phyloP scores from a whole-genome alignment of 2,797 vertebrate genomes.

The Tapirus indicus region DNA sequence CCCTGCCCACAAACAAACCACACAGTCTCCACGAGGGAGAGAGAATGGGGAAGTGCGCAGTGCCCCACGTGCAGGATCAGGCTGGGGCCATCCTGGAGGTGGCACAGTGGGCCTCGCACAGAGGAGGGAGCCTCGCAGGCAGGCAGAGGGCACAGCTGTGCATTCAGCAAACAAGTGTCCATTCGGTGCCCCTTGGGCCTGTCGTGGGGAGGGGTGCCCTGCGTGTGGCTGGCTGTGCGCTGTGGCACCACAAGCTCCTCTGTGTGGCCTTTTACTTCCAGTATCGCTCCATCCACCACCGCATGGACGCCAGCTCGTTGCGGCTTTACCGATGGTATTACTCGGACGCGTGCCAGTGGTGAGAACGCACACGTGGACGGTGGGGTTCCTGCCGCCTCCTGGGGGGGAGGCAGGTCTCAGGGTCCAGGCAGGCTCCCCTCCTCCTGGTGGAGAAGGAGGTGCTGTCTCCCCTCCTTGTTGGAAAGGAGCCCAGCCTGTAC shows the following conservation, averaged over 20 bases:
- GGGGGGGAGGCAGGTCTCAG: background rate
- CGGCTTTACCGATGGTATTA: slow-evolving; percentile 95
- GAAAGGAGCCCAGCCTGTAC: background rate
- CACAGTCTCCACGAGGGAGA: background rate
- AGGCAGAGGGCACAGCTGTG: background rate
- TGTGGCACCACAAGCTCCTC: rapidly evolving
- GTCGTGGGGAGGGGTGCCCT: background rate
- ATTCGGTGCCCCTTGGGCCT: rapidly evolving
- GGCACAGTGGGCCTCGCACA: background rate
- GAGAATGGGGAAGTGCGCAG: background rate
- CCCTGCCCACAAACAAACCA: too few relatives aligned
- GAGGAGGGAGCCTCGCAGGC: rapidly evolving
- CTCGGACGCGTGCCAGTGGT: slow-evolving; percentile 94
- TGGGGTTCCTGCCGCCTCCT: rapidly evolving
- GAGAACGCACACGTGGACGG: slow-evolving; percentile 67
- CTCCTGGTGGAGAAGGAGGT: background rate
- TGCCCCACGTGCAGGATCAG: rapidly evolving
- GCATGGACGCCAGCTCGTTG: slow-evolving; percentile 93
- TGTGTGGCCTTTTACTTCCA: slow-evolving; percentile 63
- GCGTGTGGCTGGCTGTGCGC: background rate
- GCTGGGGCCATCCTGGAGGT: too few relatives aligned
- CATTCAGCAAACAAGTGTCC: rapidly evolving
- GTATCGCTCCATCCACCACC: slow-evolving; percentile 98
- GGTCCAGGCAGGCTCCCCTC: background rate
- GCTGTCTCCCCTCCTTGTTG: rapidly evolving